Base-by-base conservation (phyloP, 2,113 vertebrate genomes). In the Alectura lathami region DNA sequence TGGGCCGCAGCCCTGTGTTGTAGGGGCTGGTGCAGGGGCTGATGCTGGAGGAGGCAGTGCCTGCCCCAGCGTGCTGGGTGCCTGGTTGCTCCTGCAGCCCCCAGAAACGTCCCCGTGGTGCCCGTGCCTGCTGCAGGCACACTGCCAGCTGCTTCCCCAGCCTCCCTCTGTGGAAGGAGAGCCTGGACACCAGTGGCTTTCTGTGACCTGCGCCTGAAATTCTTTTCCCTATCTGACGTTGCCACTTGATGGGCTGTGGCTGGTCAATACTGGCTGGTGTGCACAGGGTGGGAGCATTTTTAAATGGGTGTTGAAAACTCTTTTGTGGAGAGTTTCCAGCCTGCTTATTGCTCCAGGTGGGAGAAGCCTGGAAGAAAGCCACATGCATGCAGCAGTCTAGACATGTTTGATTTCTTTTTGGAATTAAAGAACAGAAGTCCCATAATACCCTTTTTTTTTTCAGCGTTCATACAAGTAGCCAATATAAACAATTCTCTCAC, bases 401-500 rank as follows among this genome's bases (percentile, higher is more conserved):
- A 96, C 88, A 90, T 91, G 95, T 94, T 95, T 90, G 91, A 92
- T 90, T 94, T 96, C 89, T 97, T 95, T 94, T 78, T 88, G 78
- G 91, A 90, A 91, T 94, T 96, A 92, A 87, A 95, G 88, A 96
- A 94, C 94, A 94, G 92, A 96, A 95, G 91, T 97, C 83, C 88
- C 88, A 91, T 92, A 96, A 97, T 94, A 85, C 38, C n/a, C 66
- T 43, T 51, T 47, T 8, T 66, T 80, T 77, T 30, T 60, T 62
- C 32, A 72, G 48, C 42, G 88, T 90, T 93, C 36, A 1, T 72
- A 72, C 75, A 89, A 95, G 93, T 93, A 95, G 96, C 96, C 95
- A 97, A 96, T 79, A 88, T 96, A 97, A 97, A 97, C 94, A 96
- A 97, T 97, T 97, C 92, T 91, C 96, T 97, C 95, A 97, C 80